phyloP scores from a whole-genome alignment of 2,797 vertebrate genomes.

The Xiphorhynchus erythropygius region DNA sequence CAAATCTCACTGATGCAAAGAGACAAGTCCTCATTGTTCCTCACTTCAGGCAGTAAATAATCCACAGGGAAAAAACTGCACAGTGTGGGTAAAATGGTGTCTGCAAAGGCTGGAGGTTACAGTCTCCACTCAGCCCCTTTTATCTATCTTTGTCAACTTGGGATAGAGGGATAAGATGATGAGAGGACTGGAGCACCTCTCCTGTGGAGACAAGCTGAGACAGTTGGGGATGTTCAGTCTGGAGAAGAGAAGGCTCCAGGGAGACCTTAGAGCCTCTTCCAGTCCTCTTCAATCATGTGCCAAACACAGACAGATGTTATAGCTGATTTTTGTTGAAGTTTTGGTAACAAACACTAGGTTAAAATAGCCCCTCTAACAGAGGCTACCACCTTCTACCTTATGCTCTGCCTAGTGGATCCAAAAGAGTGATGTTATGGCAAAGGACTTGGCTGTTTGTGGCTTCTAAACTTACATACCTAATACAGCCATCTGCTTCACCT shows the following conservation, averaged over 20 bases:
- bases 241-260: background rate
- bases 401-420: background rate
- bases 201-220: background rate
- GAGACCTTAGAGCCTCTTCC: background rate
- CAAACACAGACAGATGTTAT: background rate
- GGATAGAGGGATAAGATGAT: background rate
- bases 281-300: too few relatives aligned
- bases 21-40: background rate
- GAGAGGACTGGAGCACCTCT: background rate
- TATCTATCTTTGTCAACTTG: background rate
- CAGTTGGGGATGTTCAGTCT: background rate
- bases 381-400: background rate
- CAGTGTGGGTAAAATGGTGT: background rate
- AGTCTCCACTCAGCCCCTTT: background rate
- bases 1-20: background rate
- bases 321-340: background rate
- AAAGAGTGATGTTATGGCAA: background rate
- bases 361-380: background rate
- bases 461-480: accelerated
- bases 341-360: background rate
- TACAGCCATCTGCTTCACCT: background rate
- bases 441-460: background rate
- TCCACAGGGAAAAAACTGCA: background rate
- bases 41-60: background rate
- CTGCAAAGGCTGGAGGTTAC: background rate